Evolutionary conservation across 2,888 invertebrate genomes (phyloP).

Genomic region (Noctua comes): DNA sequence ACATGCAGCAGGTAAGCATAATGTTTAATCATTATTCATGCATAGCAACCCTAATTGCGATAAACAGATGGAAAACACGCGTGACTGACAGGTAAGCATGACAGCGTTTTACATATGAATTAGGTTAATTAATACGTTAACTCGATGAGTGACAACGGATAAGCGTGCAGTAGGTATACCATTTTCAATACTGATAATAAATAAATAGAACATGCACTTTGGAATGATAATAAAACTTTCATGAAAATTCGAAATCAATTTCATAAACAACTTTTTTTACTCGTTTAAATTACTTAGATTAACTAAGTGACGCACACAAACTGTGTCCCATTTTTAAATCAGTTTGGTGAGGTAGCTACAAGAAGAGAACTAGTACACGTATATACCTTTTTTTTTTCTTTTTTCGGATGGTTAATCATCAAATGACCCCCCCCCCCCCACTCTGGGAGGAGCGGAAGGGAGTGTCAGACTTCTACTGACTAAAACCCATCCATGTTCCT

Average conservation of each 20-base stretch:
- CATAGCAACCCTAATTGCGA: conserved; percentile 44
- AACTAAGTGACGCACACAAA: neutral
- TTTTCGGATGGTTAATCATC: no score
- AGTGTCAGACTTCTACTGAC: no score
- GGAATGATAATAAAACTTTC: neutral
- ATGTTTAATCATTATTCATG: conserved; percentile 48
- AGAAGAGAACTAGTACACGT: neutral
- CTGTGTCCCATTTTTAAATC: neutral
- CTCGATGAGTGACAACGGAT: conserved; percentile 41
- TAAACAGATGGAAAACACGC: conserved; percentile 54
- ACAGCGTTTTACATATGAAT: conserved; percentile 62
- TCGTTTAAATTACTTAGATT: neutral
- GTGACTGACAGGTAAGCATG: conserved; percentile 58
- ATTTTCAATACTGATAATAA: conserved; percentile 1
- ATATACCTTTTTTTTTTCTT: no score
- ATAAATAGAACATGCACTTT: neutral
- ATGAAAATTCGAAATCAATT: neutral
- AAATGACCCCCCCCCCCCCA: no score
- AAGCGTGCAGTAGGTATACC: conserved; percentile 16
- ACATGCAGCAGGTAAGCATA: conserved; percentile 16
- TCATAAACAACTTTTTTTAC: neutral
- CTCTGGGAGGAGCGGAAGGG: no score
- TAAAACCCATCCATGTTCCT: no score
- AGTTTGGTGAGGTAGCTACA: neutral
- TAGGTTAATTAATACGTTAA: conserved; percentile 63